A percentile compares a stretch with the other conserved stretches of the same genome.
Conservation (phyloP, 2,888 invertebrate species). For the Drosophila falleni region DNA sequence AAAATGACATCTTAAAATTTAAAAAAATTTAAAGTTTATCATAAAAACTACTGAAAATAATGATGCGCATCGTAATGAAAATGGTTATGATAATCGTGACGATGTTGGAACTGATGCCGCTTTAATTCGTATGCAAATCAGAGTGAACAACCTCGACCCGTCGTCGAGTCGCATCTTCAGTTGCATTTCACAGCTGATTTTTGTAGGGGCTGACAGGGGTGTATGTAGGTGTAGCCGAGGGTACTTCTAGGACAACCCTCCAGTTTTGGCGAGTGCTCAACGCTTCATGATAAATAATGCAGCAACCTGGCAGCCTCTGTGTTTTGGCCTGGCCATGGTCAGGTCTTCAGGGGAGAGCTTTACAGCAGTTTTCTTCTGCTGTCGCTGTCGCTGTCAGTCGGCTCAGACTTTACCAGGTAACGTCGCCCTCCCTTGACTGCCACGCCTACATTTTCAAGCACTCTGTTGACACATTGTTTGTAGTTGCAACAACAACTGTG, state of each 20-base stretch:
- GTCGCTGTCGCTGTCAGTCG: conserved; percentile 60
- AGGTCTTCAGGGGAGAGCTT: conserved; percentile 13
- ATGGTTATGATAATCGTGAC: conserved; percentile 51
- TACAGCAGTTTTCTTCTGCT: conserved; percentile 59
- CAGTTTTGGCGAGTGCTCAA: conserved; percentile 61
- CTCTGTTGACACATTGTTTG: conserved; percentile 76
- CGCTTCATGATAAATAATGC: conserved; percentile 72
- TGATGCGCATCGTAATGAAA: conserved; percentile 27
- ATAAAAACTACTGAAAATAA: background rate
- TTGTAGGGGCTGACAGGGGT: background rate
- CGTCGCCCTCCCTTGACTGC: background rate
- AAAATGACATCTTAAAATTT: no score
- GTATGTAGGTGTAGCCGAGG: background rate
- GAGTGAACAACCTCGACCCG: conserved; percentile 53
- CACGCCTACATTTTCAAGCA: conserved; percentile 13
- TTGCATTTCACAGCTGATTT: conserved; percentile 22
- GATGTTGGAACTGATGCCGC: conserved; percentile 35
- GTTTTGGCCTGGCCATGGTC: conserved; percentile 1
- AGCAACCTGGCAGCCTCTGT: conserved; percentile 36
- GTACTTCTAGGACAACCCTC: conserved; percentile 23
- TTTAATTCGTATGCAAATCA: conserved; percentile 75
- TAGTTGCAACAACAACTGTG: conserved; percentile 62
- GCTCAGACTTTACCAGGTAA: conserved; percentile 46
- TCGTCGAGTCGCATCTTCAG: conserved; percentile 38
- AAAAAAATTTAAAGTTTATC: no score